Percentiles rank a stretch among this genome's conserved stretches.
phyloP scores from a whole-genome alignment of 2,113 vertebrate species.

The Carassius gibelio region DNA sequence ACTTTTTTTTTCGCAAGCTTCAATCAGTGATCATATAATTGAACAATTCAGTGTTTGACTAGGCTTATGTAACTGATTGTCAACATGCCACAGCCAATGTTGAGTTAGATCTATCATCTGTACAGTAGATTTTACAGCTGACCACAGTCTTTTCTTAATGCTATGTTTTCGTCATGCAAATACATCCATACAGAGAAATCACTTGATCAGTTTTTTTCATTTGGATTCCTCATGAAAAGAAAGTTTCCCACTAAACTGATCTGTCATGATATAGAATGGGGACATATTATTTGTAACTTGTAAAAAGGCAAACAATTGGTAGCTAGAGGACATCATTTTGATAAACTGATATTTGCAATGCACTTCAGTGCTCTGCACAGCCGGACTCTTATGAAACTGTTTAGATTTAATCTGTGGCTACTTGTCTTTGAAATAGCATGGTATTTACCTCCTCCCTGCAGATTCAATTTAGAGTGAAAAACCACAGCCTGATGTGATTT shows the following conservation, averaged over 20 bases:
- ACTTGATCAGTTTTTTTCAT: neutral
- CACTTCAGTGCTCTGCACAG: neutral
- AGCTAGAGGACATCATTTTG: neutral
- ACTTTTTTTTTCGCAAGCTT: neutral
- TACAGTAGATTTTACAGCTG: neutral
- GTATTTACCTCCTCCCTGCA: neutral
- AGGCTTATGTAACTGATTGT: constrained; percentile 21
- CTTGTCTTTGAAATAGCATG: neutral
- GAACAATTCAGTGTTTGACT: constrained; percentile 40
- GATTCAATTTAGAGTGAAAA: constrained; percentile 6
- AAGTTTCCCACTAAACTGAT: neutral
- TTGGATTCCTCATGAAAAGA: neutral
- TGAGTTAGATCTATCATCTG: neutral
- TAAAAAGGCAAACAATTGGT: too few species aligned
- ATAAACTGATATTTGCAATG: neutral
- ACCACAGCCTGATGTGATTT: neutral
- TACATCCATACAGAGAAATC: too few species aligned
- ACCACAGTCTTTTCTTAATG: neutral
- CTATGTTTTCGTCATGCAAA: neutral
- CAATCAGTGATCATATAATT: constrained; percentile 35
- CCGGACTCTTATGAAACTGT: neutral
- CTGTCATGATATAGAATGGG: neutral
- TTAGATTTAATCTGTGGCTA: neutral
- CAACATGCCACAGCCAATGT: constrained; percentile 23
- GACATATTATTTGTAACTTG: too few species aligned